phyloP scores from a whole-genome alignment of 2,797 vertebrate species.

The Characodon lateralis region DNA sequence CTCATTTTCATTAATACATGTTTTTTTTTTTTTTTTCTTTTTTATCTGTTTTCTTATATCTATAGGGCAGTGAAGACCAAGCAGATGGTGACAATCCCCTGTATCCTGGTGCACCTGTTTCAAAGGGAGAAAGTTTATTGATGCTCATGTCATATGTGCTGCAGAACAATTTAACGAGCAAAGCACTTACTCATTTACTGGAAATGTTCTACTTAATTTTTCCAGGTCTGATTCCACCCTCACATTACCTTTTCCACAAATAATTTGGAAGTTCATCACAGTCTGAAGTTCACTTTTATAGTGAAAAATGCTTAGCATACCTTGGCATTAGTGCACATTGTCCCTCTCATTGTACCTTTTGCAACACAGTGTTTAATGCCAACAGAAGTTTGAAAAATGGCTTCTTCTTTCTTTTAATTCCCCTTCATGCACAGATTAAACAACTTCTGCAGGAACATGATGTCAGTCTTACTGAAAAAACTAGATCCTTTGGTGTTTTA shows the following conservation, averaged over 20 bases:
- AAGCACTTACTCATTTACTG: neutral
- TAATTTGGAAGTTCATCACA: neutral
- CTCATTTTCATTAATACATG: too few species aligned
- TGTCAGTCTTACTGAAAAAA: too few species aligned
- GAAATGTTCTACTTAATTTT: constrained; percentile 3
- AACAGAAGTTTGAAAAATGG: neutral
- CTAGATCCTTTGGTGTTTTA: too few species aligned
- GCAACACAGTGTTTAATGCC: neutral
- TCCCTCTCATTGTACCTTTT: neutral
- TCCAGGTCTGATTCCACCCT: constrained; percentile 1
- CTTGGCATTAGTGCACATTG: neutral
- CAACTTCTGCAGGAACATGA: too few species aligned
- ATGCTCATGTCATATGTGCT: neutral
- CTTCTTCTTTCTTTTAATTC: neutral
- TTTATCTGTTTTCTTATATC: too few species aligned
- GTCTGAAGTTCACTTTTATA: constrained; percentile 3
- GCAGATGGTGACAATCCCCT: constrained; percentile 1
- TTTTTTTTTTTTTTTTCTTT: too few species aligned
- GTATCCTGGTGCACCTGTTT: neutral
- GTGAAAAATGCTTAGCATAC: neutral
- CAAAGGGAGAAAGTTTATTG: neutral
- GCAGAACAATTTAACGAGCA: neutral
- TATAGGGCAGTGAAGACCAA: neutral
- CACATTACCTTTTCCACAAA: constrained; percentile 9
- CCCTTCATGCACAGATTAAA: neutral